A percentile compares a stretch with the other conserved stretches of the same genome.
These are phyloP conservation scores for Anniella stebbinsi DNA, from an alignment of 2,797 vertebrate species.

Conservation along the genomic window DNA sequence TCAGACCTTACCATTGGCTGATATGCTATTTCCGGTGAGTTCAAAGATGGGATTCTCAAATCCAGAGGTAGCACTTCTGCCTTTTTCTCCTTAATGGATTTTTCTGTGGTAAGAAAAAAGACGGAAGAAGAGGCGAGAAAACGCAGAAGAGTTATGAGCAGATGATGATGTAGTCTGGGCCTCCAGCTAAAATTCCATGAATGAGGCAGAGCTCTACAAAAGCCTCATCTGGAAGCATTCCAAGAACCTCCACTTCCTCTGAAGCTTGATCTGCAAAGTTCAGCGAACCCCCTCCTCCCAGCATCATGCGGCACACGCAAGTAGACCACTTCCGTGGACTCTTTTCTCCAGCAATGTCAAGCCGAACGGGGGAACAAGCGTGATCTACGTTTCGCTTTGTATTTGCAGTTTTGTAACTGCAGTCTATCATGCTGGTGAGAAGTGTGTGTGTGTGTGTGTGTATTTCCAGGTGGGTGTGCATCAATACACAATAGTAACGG, in stretches of 20 bases:
- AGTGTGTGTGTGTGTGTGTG: no score
- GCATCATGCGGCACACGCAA: no score
- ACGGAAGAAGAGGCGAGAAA: no score
- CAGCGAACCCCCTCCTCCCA: background rate
- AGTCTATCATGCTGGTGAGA: background rate
- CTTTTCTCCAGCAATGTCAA: background rate
- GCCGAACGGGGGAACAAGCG: background rate
- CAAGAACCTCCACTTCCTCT: background rate
- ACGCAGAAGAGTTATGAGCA: no score
- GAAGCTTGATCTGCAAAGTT: background rate
- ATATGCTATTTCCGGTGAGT: background rate
- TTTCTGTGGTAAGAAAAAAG: no score
- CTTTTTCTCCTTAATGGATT: no score
- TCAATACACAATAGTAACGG: constrained; percentile 7
- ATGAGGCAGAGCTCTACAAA: no score
- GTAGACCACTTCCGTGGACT: background rate
- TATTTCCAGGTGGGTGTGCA: background rate
- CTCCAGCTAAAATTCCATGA: no score
- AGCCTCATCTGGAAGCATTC: no score
- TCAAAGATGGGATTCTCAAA: background rate
- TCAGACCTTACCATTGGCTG: background rate
- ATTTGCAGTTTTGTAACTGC: background rate
- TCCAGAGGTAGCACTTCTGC: background rate
- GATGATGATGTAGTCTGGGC: no score
- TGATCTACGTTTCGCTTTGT: background rate